Base-by-base conservation (phyloP, 2,797 vertebrate genomes). In the Eospalax fontanierii region DNA sequence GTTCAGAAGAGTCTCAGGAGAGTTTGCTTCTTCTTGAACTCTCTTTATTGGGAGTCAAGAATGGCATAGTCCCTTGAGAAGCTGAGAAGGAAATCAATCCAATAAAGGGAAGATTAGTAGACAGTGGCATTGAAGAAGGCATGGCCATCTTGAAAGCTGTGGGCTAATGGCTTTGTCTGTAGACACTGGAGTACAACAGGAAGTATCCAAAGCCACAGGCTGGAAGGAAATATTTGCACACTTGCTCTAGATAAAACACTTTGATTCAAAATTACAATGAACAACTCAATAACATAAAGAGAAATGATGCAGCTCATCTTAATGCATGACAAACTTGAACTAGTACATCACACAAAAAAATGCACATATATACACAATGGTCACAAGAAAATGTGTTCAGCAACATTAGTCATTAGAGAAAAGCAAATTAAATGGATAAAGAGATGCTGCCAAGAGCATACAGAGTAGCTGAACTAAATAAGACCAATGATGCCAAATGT, bases 341-440 rank as follows among this genome's bases (percentile, higher is more conserved):
- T 81, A 54, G 54, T 4, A 28, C 11, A 66, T 63, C 35, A 89
- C 18, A 81, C 5, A 61, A 85, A 70, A 71, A 33, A 65, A 66
- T 2, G 82, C 6, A 82, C 7, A 40, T 38, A 57, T 26, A 89
- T 28, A 75, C 43, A 89, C 30, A 90, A 70, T 28, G 43, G 4
- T 82, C 89, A 65, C 38, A 40, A 12, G 2, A 57, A 79, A 94
- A 88, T n/a, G 1, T 57, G 33, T 4, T 91, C 30, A 50, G 22
- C 16, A 18, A 43, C 57, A 65, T 86, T 46, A 71, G 21, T 66
- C 21, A 54, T 71, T 65, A 91, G 61, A 9, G 46, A 82, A 90
- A 86, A 63, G 16, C 35, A 82, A 96, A 84, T 61, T 61, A 30
- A 84, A 43, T n/a, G 10, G 26, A 75, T 26, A 74, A 90, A 81